Percentiles rank a stretch among this genome's conserved stretches.
phyloP scores from a whole-genome alignment of 2,888 invertebrate species.

The Rutpela maculata region DNA sequence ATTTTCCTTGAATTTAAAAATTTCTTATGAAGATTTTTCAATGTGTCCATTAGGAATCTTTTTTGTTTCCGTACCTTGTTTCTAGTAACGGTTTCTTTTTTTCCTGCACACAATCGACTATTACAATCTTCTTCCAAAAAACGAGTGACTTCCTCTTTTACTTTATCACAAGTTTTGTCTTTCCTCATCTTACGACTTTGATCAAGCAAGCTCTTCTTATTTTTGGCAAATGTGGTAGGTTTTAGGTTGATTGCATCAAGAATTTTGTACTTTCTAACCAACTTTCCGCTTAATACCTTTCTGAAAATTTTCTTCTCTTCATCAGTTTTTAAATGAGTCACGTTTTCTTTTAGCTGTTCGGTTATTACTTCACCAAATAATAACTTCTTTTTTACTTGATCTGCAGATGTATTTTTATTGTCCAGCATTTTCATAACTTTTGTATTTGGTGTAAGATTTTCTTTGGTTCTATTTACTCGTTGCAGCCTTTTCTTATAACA shows the following conservation, averaged over 20 bases:
- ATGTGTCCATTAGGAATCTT: background rate
- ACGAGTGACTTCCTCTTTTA: background rate
- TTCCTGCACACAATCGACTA: background rate
- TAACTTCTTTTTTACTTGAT: background rate
- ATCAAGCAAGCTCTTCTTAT: background rate
- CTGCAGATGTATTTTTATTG: background rate
- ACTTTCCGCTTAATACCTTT: background rate
- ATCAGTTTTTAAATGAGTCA: background rate
- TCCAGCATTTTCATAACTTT: background rate
- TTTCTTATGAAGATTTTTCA: background rate
- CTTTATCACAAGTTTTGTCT: background rate
- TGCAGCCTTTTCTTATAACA: background rate
- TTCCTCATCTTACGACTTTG: background rate
- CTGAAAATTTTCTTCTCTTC: conserved; percentile 1
- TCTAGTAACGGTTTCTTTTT: background rate
- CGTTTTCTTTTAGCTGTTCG: background rate
- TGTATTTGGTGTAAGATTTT: background rate
- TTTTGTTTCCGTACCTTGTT: background rate
- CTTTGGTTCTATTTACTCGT: background rate
- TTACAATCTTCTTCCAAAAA: conserved; percentile 4
- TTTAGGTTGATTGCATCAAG: background rate
- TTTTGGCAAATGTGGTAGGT: background rate
- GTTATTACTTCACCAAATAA: conserved; percentile 10
- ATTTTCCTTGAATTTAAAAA: background rate
- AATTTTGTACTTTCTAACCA: background rate